A percentile compares a stretch with the other conserved stretches of the same genome.
These are phyloP conservation scores for Anhinga anhinga DNA, from an alignment of 2,113 vertebrate species.

Conservation along the genomic window DNA sequence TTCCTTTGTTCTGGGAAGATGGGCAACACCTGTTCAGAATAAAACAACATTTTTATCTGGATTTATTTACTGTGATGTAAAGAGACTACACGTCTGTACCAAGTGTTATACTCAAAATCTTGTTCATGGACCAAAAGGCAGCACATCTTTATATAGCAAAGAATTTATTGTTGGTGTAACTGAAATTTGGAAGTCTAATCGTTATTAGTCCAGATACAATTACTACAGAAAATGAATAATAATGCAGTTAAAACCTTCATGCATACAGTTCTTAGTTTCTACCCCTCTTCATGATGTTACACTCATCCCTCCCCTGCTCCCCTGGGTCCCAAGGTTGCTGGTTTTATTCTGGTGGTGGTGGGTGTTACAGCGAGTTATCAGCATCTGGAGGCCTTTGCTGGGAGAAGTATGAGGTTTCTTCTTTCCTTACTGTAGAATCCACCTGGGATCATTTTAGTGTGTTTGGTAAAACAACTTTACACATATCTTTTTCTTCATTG, in stretches of 20 bases:
- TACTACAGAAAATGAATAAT: background rate
- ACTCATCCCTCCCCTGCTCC: background rate
- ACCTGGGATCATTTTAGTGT: background rate
- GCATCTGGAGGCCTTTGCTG: background rate
- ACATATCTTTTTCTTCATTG: background rate
- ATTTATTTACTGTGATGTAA: constrained; percentile 35
- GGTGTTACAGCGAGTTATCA: background rate
- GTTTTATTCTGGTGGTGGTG: background rate
- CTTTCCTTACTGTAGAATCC: background rate
- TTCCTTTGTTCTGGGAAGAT: background rate
- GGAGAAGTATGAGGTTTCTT: background rate
- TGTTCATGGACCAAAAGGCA: background rate
- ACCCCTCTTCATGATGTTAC: background rate
- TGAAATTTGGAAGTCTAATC: background rate
- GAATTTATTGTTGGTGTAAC: background rate
- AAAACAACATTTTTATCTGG: background rate
- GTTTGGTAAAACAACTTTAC: background rate
- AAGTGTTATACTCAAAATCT: background rate
- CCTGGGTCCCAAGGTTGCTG: background rate
- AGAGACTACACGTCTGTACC: background rate
- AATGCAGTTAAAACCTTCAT: background rate
- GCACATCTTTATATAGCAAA: background rate
- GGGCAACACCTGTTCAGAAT: constrained; percentile 28
- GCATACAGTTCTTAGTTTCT: background rate
- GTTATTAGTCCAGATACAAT: background rate